These are phyloP conservation scores for Labrus mixtus DNA, from an alignment of 2,113 vertebrate species.

Conservation along the genomic window DNA sequence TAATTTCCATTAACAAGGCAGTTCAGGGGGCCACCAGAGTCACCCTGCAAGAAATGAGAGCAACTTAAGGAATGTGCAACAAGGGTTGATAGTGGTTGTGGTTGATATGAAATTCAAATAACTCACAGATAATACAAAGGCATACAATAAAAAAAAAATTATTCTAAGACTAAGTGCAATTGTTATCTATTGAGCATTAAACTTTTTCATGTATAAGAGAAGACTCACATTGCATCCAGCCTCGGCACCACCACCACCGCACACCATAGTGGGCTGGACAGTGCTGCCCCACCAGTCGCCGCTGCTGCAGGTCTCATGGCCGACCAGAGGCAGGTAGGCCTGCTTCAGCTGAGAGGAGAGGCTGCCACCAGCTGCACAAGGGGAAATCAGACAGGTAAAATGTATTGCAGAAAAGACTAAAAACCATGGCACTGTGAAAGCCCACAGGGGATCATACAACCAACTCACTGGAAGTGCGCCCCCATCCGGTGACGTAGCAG, in stretches of 20 bases:
- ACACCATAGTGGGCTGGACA: conserved; percentile 88
- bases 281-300: conserved; percentile 85
- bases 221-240: conserved; percentile 86
- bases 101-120: background rate
- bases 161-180: background rate
- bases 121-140: too few species aligned
- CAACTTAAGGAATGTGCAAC: background rate
- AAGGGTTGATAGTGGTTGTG: background rate
- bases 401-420: background rate
- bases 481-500: conserved; percentile 92
- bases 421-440: background rate
- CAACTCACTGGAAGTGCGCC: conserved; percentile 85
- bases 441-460: background rate
- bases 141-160: background rate
- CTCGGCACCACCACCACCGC: conserved; percentile 82
- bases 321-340: conserved; percentile 84
- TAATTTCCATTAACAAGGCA: conserved; percentile 82
- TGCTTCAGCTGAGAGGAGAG: conserved; percentile 84
- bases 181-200: background rate
- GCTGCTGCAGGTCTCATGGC: conserved; percentile 80
- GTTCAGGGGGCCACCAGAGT: conserved; percentile 90
- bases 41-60: conserved; percentile 77
- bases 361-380: conserved; percentile 81
- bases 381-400: background rate
- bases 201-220: background rate